Base-by-base conservation (phyloP, 2,888 invertebrate species). In the Anoplius nigerrimus region DNA sequence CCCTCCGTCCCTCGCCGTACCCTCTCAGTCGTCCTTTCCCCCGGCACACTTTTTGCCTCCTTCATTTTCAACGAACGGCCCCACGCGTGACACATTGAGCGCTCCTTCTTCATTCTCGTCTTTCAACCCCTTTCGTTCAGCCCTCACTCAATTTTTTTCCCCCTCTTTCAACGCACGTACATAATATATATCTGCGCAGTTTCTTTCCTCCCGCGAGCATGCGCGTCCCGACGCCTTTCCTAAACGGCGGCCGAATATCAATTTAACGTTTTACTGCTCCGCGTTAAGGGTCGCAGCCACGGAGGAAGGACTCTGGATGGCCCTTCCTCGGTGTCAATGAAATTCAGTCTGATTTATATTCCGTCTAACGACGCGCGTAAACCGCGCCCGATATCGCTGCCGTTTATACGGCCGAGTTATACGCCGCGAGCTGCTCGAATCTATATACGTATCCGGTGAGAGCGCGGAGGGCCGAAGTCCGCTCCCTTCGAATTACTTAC, bases 201-300 rank as follows among this genome's bases (percentile, higher is more conserved):
- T 6, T 24, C 6, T 4, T 6, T 24, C 6, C 6, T 24, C 6
- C 24, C 24, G 24, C 24, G 3, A 24, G 24, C 2, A 24, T 24
- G 6, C 24, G 24, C 24, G n/a, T n/a, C n/a, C n/a, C 24, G 3
- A 24, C 24, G 24, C 24, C 24, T 24, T 6, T 34, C 34, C 48
- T 48, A 48, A 48, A 18, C 48, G 18, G 18, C 48, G 18, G n/a
- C 48, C 8, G 48, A 48, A 48, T 11, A 11, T 48, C 48, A 16
- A 48, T 48, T 48, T 48, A 48, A 18, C 48, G 48, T 48, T 48
- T 48, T 16, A 48, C n/a, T 16, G 48, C n/a, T 48, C 48, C 48
- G 48, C 16, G 16, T 8, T 18, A 48, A n/a, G 48, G 4, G 42
- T 6, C 48, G 18, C 11, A 6, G 48, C 16, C 42, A 13, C 42